Evolutionary conservation across 1,140 invertebrate species (phyloP).

Genomic region (Drosophila azteca): DNA sequence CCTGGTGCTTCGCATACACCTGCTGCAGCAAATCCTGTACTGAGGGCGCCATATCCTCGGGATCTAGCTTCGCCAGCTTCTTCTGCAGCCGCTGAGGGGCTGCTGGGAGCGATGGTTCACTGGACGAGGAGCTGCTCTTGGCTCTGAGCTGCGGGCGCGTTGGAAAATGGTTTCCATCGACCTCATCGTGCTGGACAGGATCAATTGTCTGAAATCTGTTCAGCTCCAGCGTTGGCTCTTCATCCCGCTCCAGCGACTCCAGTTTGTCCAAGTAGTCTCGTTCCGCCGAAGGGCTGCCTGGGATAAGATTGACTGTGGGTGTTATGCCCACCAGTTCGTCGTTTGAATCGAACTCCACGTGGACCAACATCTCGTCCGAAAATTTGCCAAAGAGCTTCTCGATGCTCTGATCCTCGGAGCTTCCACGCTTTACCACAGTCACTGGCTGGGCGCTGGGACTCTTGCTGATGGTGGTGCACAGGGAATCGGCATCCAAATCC

Average conservation of each 20-base stretch:
- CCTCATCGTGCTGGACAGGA: constrained; percentile 16
- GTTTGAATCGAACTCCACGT: constrained; percentile 80
- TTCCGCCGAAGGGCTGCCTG: constrained; percentile 40
- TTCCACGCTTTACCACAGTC: constrained; percentile 69
- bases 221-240: constrained; percentile 2
- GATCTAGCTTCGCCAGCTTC: constrained; percentile 68
- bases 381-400: constrained; percentile 74
- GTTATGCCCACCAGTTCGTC: constrained; percentile 75
- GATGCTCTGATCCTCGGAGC: constrained; percentile 81
- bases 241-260: constrained; percentile 62
- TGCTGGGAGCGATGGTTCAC: constrained; percentile 59
- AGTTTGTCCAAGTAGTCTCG: constrained; percentile 63
- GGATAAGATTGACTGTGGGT: constrained; percentile 16
- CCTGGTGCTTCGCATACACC: constrained; percentile 11
- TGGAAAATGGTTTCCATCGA: constrained; percentile 62
- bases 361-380: constrained; percentile 76
- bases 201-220: constrained; percentile 11
- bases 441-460: constrained; percentile 76
- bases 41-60: constrained; percentile 72
- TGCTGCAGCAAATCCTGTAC: constrained; percentile 72
- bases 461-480: constrained; percentile 78
- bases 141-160: constrained; percentile 63
- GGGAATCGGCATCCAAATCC: constrained; percentile 64
- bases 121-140: constrained; percentile 77
- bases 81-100: constrained; percentile 70